These are phyloP conservation scores for Sphenodon punctatus DNA, from an alignment of 2,797 vertebrate species.

Conservation along the genomic window DNA sequence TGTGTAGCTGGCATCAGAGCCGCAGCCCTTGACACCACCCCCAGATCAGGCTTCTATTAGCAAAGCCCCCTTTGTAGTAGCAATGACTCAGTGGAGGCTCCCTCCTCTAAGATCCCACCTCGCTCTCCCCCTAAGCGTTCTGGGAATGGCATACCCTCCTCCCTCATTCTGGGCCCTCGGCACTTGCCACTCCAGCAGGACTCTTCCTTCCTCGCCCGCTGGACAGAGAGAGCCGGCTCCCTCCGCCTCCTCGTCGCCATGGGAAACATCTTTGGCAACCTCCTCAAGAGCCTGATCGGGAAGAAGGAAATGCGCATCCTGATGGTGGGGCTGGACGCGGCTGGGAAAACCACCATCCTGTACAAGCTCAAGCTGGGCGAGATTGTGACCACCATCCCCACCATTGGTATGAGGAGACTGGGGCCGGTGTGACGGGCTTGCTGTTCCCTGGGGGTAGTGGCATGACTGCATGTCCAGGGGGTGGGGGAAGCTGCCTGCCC, in stretches of 20 bases:
- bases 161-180: slow-evolving; percentile 7
- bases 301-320: slow-evolving; percentile 99
- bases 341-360: slow-evolving; percentile 96
- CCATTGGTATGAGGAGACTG: slow-evolving; percentile 82
- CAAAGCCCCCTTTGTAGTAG: no score
- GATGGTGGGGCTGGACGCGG: slow-evolving; percentile 96
- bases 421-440: rapidly evolving
- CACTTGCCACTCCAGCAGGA: slow-evolving; percentile 47
- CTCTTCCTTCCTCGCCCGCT: slow-evolving; percentile 18
- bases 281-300: slow-evolving; percentile 93
- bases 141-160: not conserved
- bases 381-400: slow-evolving; percentile 97
- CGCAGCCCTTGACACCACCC: no score
- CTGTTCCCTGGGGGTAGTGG: not conserved
- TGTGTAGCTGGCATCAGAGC: no score
- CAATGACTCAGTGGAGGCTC: no score
- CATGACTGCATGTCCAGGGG: not conserved
- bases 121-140: not conserved
- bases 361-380: slow-evolving; percentile 97
- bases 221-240: not conserved
- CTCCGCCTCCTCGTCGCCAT: slow-evolving; percentile 76
- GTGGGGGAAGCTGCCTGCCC: not conserved
- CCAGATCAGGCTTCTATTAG: no score
- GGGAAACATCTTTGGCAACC: slow-evolving; percentile 95
- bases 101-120: no score